Base-by-base conservation (phyloP, 2,113 vertebrate genomes). In the Megalops atlanticus region DNA sequence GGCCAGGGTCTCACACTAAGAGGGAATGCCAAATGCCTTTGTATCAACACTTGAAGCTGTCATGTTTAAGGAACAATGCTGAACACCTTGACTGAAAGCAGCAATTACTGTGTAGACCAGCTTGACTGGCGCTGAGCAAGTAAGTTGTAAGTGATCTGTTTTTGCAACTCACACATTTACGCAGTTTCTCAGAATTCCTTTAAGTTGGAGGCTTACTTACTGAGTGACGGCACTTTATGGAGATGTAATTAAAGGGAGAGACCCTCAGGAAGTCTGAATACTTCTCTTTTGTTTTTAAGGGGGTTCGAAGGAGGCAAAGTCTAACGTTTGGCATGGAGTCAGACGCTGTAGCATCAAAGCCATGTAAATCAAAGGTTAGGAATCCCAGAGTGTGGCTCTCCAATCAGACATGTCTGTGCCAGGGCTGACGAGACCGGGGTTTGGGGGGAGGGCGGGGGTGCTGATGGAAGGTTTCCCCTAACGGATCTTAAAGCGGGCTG, bases 121-220 rank as follows among this genome's bases (percentile, higher is more conserved):
- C 69, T 88, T 79, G 83, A 64, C 74, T 82, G 64, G 31, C 71
- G 69, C 68, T 78, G 54, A 78, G 76, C 80, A 85, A 85, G 76
- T 86, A 85, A 83, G 75, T 35, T 64, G 83, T 77, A 68, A 81
- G 74, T 79, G 80, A 86, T 87, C 64, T 89, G 81, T 87, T 86
- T 89, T 85, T 83, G 84, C 84, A 85, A 81, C 84, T 89, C 82
- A 86, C 81, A 87, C 84, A 82, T 81, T 85, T 82, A 86, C 77
- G 74, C 85, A 86, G 80, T 85, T 82, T 39, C 76, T 78, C 76
- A 77, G 84, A 72, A 80, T 85, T 83, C 79, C 80, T 83, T 82
- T 76, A 58, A 45, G 77, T 39, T 73, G 68, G 83, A 85, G 79
- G 72, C 71, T 82, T 83, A 76, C 79, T 35, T 45, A 7, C 24